phyloP scores from a whole-genome alignment of 2,113 vertebrate genomes.

The Ameiurus melas region DNA sequence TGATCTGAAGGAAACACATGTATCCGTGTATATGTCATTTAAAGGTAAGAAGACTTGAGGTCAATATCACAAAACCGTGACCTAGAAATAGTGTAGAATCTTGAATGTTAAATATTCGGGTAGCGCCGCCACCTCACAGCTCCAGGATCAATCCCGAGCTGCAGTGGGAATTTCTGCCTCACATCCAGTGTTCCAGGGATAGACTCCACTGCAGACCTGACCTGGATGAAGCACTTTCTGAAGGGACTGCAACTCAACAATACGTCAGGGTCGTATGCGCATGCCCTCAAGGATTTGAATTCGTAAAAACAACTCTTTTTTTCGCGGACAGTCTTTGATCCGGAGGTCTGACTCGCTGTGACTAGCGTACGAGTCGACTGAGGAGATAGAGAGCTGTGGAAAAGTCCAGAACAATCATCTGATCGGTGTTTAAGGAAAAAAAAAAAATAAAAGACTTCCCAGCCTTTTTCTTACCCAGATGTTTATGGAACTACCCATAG shows the following conservation, averaged over 20 bases:
- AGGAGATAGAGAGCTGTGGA: background rate
- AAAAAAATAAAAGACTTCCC: background rate
- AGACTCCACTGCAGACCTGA: background rate
- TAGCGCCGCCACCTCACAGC: background rate
- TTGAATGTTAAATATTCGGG: no score
- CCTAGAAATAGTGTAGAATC: background rate
- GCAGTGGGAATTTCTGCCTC: background rate
- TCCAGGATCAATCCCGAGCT: background rate
- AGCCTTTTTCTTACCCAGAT: background rate
- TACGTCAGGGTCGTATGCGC: slow-evolving; percentile 21
- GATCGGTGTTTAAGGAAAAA: background rate
- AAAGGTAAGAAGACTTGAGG: no score
- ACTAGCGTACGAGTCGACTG: slow-evolving; percentile 14
- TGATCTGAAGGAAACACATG: no score
- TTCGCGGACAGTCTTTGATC: slow-evolving; percentile 14
- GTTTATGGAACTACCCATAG: slow-evolving; percentile 15
- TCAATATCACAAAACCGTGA: background rate
- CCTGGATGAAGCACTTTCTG: background rate
- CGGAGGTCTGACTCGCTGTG: slow-evolving; percentile 9
- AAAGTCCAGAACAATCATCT: background rate
- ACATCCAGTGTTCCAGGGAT: background rate
- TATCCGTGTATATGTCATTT: no score
- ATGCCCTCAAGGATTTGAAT: slow-evolving; percentile 15
- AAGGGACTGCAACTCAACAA: background rate
- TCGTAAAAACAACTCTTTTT: background rate